Base-by-base conservation (phyloP, 1,140 invertebrate species). In the Bombus sylvicola region DNA sequence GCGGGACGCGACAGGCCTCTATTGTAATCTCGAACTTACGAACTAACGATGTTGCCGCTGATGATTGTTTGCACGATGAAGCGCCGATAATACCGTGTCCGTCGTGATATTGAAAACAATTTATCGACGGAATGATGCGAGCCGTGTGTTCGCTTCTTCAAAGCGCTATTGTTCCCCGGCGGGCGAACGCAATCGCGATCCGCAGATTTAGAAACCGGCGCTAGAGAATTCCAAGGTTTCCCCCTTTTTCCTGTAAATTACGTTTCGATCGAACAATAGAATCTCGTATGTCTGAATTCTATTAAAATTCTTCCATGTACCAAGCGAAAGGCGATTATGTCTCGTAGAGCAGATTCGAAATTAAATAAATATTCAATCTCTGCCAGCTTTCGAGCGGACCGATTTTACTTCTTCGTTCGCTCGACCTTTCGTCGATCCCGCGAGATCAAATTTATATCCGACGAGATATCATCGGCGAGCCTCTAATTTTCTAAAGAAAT, bases 11-110 rank as follows among this genome's bases (percentile, higher is more conserved):
- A 64, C 41, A 28, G 37, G 57, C 25, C 31, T 39, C 76, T 41
- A 85, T 85, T 85, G 76, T 85, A 41, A 80, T 80, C 76, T 62
- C 47, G 6, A 85, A 80, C 83, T 85, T 72, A 69, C 66, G 68
- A 53, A 68, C 76, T 80, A 73, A 85, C 83, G 76, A 85, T 80
- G 83, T 85, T 80, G 76, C 77, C 69, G 77, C 31, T 85, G 77
- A 85, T 73, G 78, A 85, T 85, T 80, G 68, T 68, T 84, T 25
- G 83, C 31, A 41, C 53, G 76, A 80, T 64, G 25, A 37, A 71
- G 72, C 43, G 13, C 8, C 76, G 83, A 84, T 79, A 84, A 84
- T 79, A 53, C 68, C 73, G n/a, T 64, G 15, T 47, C 59, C 72
- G 71, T 0, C 81, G n/a, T 34, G 47, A 43, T 71, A 85, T 85